These are phyloP conservation scores for Smithornis capensis DNA, from an alignment of 2,113 vertebrate genomes.

Conservation along the genomic window DNA sequence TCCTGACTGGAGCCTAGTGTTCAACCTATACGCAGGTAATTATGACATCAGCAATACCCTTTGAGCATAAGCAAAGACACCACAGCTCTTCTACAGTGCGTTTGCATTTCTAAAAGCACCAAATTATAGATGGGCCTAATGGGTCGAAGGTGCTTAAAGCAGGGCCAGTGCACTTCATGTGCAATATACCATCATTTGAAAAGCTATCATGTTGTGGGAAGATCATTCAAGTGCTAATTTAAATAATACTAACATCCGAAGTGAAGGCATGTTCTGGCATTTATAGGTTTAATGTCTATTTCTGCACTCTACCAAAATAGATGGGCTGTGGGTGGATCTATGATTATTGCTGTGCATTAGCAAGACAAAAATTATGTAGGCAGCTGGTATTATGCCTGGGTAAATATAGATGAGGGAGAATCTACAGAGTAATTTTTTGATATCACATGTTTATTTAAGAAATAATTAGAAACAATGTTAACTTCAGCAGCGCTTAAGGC, in stretches of 20 bases:
- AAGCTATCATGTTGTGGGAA: slow-evolving; percentile 59
- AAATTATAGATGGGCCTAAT: slow-evolving; percentile 66
- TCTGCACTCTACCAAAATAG: slow-evolving; percentile 63
- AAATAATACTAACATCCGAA: slow-evolving; percentile 69
- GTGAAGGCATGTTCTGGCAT: slow-evolving; percentile 62
- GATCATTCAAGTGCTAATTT: slow-evolving; percentile 69
- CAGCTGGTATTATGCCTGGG: slow-evolving; percentile 51
- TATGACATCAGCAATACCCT: slow-evolving; percentile 42
- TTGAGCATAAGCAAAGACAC: slow-evolving; percentile 38
- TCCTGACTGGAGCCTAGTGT: not conserved
- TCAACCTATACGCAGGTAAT: slow-evolving; percentile 32
- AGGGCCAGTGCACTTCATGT: slow-evolving; percentile 35
- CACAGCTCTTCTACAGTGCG: not conserved
- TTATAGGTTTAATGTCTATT: slow-evolving; percentile 72
- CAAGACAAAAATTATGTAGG: slow-evolving; percentile 62
- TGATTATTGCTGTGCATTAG: slow-evolving; percentile 59
- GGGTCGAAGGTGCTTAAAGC: slow-evolving; percentile 54
- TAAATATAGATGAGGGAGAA: slow-evolving; percentile 60
- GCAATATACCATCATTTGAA: slow-evolving; percentile 60
- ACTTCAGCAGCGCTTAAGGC: not conserved
- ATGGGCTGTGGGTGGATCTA: slow-evolving; percentile 58
- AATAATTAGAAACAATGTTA: not conserved
- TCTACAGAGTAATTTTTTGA: slow-evolving; percentile 33
- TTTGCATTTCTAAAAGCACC: slow-evolving; percentile 56
- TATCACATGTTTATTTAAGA: slow-evolving; percentile 32